phyloP scores from a whole-genome alignment of 2,797 vertebrate species.

The Apogon hyalosoma region DNA sequence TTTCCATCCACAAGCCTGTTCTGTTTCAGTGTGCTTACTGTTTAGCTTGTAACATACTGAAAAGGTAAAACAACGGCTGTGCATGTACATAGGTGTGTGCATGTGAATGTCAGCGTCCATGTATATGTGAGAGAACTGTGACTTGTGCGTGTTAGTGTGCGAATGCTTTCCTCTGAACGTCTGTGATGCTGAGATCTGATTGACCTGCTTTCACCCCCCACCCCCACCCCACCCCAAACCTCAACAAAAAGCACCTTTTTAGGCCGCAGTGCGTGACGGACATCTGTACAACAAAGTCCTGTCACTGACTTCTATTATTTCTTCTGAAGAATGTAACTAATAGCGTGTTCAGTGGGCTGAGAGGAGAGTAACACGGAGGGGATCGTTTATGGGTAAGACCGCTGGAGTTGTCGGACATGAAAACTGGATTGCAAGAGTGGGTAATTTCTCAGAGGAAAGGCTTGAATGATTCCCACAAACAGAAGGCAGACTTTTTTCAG shows the following conservation, averaged over 20 bases:
- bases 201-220: conserved; percentile 34
- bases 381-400: conserved; percentile 20
- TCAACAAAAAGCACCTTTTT: conserved; percentile 75
- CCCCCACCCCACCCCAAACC: neutral
- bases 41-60: conserved; percentile 42
- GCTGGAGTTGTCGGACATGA: conserved; percentile 24
- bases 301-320: conserved; percentile 51
- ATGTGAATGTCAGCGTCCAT: conserved; percentile 40
- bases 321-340: conserved; percentile 73
- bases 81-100: conserved; percentile 56
- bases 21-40: conserved; percentile 53
- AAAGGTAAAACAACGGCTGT: conserved; percentile 45
- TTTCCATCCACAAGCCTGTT: conserved; percentile 52
- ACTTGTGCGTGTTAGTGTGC: conserved; percentile 23
- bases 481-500: conserved; percentile 37
- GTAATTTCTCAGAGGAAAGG: conserved; percentile 48
- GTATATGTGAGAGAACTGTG: conserved; percentile 38
- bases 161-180: conserved; percentile 22
- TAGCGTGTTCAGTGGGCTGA: conserved; percentile 37
- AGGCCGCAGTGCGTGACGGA: conserved; percentile 65
- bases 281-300: conserved; percentile 56
- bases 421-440: conserved; percentile 22
- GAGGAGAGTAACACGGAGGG: conserved; percentile 2
- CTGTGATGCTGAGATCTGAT: conserved; percentile 39
- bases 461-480: conserved; percentile 54